Base-by-base conservation (phyloP, 2,113 vertebrate species). In the Pseudorasbora parva region DNA sequence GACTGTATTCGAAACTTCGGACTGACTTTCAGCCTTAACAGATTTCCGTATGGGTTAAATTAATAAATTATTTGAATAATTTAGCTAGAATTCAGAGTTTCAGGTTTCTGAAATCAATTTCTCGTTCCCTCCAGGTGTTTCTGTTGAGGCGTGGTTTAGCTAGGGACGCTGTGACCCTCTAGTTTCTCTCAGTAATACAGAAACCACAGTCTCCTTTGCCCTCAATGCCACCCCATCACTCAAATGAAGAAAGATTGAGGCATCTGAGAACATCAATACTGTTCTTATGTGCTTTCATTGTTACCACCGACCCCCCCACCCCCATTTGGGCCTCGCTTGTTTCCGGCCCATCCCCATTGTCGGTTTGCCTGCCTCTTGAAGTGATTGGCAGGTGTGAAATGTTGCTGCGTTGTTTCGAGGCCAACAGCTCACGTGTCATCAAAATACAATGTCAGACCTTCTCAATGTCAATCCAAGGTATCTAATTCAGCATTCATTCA, bases 361-460 rank as follows among this genome's bases (percentile, higher is more conserved):
- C 82, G 51, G 57, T 30, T 11, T 11, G 23, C 21, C 71, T 23
- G 25, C 69, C n/a, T 62, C 79, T 51, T 23, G 23, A 82, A 72
- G 59, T 66, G 73, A 85, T 82, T 82, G 62, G 73, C 89, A 84
- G 87, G 84, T 88, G 86, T 87, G 85, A 86, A 77, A 82, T 56
- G 81, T 56, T 56, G 78, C 82, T 23, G 45, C 17, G 72, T 75
- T 75, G 74, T 88, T 85, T 87, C 25, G 41, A 74, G 80, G 64
- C 27, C n/a, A 43, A 73, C 23, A 56, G 62, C 82, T 86, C 75
- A n/a, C 64, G 21, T 86, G 82, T 82, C 84, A 66, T n/a, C 15
- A 5, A 41, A 69, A 82, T 47, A 45, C 60, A 19, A 64, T 45
- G 84, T 56, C 25, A 37, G 43, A 23, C 33, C 17, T 56, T 82